Evolutionary conservation across 2,797 vertebrate species (phyloP), one percentile per base, ranked within the genome.

Genomic region (Avahi laniger): DNA sequence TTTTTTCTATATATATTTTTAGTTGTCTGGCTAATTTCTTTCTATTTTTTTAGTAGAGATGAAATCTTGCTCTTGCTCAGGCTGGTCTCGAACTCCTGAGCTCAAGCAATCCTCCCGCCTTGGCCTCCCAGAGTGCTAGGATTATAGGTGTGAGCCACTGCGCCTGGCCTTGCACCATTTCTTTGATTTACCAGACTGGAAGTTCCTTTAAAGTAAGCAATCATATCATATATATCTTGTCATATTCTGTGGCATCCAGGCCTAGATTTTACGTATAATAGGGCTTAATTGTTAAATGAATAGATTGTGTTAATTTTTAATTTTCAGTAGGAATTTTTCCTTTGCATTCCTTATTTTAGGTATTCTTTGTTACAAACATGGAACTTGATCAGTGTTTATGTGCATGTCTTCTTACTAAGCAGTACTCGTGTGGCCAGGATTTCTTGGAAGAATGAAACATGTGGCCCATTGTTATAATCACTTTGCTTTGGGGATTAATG

Each of bases 361-460:
- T 95, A 22, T 50, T 87, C 70, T 75, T 89, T 41, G n/a, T 96
- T 90, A 73, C 24, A 76, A 93, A 89, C 65, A 79, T 80, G 48
- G n/a, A 72, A 48, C 70, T 96, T 67, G 50, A 2, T 54, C 89
- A 52, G 9, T 41, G 17, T 76, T 70, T 65, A 54, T 48, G 52
- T 14, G 30, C 5, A 26, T 76, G 50, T 89, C n/a, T 96, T 84
- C 38, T 95, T 80, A 78, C 69, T 81, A 57, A 91, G 57, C 33
- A 86, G 33, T 54, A 73, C 33, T 93, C 52, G 2, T 12, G 9
- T 84, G 33, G 26, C 69, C 20, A 52, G 30, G 10, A 50, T 92
- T 92, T 94, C 89, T 87, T 76, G 82, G 63, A 57, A 86, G 43
- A 81, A 38, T 50, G 46, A 92, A 84, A 50, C 54, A 2, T 46